phyloP scores from a whole-genome alignment of 2,888 invertebrate genomes.

The Tipula confusa region DNA sequence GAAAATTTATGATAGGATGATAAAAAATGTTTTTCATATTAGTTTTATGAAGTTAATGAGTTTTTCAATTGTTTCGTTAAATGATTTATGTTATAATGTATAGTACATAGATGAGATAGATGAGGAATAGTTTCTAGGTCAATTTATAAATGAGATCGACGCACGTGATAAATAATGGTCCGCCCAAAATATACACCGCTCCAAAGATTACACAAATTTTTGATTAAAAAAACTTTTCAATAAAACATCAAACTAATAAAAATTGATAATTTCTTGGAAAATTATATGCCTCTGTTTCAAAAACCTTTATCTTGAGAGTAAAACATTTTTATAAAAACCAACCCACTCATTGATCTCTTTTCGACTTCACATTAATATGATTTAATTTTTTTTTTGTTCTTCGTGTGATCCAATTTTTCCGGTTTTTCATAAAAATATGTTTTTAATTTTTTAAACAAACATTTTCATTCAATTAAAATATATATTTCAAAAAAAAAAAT shows the following conservation, averaged over 20 bases:
- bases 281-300: not conserved
- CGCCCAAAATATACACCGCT: not conserved
- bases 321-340: not conserved
- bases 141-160: not conserved
- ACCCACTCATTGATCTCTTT: not conserved
- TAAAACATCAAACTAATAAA: not conserved
- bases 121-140: not conserved
- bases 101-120: not conserved
- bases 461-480: conserved; percentile 25
- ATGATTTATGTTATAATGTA: not conserved
- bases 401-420: not conserved
- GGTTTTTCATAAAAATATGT: not conserved
- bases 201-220: not conserved
- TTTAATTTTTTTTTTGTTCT: not conserved
- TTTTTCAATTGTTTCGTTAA: not conserved
- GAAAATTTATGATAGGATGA: not conserved
- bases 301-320: not conserved
- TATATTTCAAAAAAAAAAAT: not conserved
- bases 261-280: not conserved
- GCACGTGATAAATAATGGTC: not conserved
- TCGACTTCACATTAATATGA: not conserved
- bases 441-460: conserved; percentile 9
- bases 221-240: not conserved
- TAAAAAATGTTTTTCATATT: not conserved
- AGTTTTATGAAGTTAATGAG: conserved; percentile 21